Conservation (phyloP, 2,113 vertebrate genomes). For the Oriolus oriolus region DNA sequence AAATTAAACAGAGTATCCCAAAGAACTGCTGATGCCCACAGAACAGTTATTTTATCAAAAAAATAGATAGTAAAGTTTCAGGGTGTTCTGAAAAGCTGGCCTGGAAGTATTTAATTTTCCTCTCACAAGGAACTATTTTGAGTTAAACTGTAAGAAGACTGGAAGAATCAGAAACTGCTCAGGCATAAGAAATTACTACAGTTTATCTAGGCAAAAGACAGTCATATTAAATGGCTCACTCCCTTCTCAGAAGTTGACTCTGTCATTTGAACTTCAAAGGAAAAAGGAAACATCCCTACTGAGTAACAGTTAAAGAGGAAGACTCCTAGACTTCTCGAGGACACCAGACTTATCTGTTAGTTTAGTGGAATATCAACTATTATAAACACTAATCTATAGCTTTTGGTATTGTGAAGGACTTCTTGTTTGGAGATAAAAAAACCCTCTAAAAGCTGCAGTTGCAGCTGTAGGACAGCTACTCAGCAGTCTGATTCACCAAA, state of each 20-base stretch:
- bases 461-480: background rate
- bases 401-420: background rate
- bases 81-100: background rate
- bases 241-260: background rate
- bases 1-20: background rate
- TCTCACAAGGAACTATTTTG: background rate
- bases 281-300: background rate
- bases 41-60: background rate
- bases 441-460: background rate
- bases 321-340: background rate
- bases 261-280: background rate
- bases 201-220: background rate
- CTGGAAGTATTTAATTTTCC: background rate
- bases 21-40: background rate
- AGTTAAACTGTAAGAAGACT: background rate
- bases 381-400: background rate
- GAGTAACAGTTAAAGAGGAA: background rate
- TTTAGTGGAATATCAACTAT: background rate
- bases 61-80: background rate
- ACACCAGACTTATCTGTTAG: background rate
- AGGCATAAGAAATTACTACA: background rate
- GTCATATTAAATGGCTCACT: background rate
- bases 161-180: background rate
- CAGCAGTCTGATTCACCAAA: background rate
- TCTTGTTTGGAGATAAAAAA: background rate